phyloP scores from a whole-genome alignment of 2,113 vertebrate species.

The Thryonomys swinderianus region DNA sequence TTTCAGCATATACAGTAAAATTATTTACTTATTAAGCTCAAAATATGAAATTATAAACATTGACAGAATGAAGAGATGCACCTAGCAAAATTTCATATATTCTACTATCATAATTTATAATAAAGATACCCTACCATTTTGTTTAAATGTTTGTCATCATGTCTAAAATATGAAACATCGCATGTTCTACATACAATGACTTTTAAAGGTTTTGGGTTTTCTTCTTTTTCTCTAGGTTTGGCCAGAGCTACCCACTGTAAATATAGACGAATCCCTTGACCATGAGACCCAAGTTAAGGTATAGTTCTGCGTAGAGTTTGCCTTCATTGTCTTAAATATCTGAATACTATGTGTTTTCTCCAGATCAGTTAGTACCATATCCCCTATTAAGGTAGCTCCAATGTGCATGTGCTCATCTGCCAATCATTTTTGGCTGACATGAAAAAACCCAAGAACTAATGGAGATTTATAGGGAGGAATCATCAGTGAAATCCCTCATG shows the following conservation, averaged over 20 bases:
- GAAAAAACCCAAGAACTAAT: neutral
- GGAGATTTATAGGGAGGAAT: neutral
- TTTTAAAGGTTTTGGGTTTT: neutral
- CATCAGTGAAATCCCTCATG: neutral
- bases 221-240: conserved; percentile 86
- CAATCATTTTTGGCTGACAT: neutral
- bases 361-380: neutral
- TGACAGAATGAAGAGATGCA: neutral
- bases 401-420: neutral
- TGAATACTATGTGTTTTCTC: neutral
- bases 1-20: neutral
- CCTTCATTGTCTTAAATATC: neutral
- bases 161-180: neutral
- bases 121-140: neutral
- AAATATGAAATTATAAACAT: neutral
- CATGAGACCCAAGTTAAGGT: conserved; percentile 91
- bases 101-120: neutral
- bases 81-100: neutral
- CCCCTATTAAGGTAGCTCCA: neutral
- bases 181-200: neutral
- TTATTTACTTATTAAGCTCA: neutral
- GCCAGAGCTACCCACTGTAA: conserved; percentile 90
- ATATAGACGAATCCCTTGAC: conserved; percentile 87
- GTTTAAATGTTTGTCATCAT: neutral
- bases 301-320: conserved; percentile 29